phyloP scores from a whole-genome alignment of 2,888 invertebrate genomes.

The Alitta virens region DNA sequence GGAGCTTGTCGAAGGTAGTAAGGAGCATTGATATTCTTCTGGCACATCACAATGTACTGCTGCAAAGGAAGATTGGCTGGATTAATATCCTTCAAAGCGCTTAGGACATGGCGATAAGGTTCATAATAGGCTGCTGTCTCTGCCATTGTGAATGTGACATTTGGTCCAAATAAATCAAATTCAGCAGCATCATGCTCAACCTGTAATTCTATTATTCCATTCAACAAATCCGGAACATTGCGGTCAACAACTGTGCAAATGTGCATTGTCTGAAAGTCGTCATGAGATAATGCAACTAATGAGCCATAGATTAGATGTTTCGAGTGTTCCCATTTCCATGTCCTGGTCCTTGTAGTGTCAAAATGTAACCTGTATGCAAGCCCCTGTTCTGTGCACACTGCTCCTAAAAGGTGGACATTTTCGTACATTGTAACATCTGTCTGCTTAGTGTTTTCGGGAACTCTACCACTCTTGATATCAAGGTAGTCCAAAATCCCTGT shows the following conservation, averaged over 20 bases:
- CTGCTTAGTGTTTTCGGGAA: neutral
- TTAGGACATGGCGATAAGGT: conserved; percentile 74
- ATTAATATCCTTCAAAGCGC: conserved; percentile 66
- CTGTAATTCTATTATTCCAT: conserved; percentile 38
- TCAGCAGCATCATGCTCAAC: conserved; percentile 28
- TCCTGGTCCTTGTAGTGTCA: conserved; percentile 19
- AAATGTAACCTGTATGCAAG: conserved; percentile 32
- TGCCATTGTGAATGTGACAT: conserved; percentile 63
- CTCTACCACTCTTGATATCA: neutral
- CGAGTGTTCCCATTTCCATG: conserved; percentile 57
- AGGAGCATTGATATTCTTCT: conserved; percentile 51
- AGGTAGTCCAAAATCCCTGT: conserved; percentile 63
- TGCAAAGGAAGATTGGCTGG: conserved; percentile 66
- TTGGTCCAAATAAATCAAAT: neutral
- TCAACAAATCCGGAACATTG: conserved; percentile 48
- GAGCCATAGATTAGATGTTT: conserved; percentile 72
- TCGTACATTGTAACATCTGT: conserved; percentile 32
- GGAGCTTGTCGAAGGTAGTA: conserved; percentile 47
- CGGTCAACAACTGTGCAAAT: conserved; percentile 65
- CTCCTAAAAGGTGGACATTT: conserved; percentile 32
- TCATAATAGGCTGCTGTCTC: conserved; percentile 80
- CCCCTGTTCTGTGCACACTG: conserved; percentile 31
- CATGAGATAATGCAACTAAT: conserved; percentile 70
- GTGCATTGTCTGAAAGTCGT: conserved; percentile 69
- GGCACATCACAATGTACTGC: conserved; percentile 66